These are phyloP conservation scores for Neoaliturus tenellus DNA, from an alignment of 2,888 invertebrate genomes.

Conservation along the genomic window DNA sequence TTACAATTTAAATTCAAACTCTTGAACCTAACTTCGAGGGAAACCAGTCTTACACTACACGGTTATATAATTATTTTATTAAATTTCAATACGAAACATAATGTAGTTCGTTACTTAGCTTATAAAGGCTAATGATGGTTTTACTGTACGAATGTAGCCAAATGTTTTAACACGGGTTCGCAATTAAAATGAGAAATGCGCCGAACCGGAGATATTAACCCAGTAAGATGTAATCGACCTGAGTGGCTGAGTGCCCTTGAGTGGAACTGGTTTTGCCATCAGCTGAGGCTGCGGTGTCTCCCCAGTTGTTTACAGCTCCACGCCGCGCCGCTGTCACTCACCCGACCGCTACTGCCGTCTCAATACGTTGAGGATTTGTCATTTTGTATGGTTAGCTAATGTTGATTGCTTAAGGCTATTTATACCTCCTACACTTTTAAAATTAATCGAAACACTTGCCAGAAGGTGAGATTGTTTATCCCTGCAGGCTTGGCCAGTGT, in stretches of 20 bases:
- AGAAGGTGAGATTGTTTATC: not conserved
- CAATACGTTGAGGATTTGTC: too few relatives aligned
- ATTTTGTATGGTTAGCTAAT: too few relatives aligned
- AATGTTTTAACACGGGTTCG: not conserved
- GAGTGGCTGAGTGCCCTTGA: conserved; percentile 25
- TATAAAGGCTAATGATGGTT: not conserved
- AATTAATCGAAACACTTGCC: too few relatives aligned
- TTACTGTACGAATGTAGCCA: not conserved
- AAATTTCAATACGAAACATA: too few relatives aligned
- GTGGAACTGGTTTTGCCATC: conserved; percentile 13
- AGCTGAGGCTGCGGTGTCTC: not conserved
- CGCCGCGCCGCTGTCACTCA: not conserved
- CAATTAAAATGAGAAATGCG: not conserved
- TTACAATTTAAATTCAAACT: too few relatives aligned
- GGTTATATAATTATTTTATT: too few relatives aligned
- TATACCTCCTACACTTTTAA: too few relatives aligned
- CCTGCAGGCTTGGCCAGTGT: not conserved
- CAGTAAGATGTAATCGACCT: conserved; percentile 6
- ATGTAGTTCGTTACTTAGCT: too few relatives aligned
- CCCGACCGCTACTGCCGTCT: not conserved
- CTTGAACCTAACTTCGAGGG: too few relatives aligned
- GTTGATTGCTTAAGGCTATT: too few relatives aligned
- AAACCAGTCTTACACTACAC: too few relatives aligned
- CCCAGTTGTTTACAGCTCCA: not conserved
- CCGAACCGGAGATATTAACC: conserved; percentile 15